Evolutionary conservation across 2,888 invertebrate species (phyloP), one percentile per base, ranked within the genome.

Genomic region (Sesia bembeciformis): DNA sequence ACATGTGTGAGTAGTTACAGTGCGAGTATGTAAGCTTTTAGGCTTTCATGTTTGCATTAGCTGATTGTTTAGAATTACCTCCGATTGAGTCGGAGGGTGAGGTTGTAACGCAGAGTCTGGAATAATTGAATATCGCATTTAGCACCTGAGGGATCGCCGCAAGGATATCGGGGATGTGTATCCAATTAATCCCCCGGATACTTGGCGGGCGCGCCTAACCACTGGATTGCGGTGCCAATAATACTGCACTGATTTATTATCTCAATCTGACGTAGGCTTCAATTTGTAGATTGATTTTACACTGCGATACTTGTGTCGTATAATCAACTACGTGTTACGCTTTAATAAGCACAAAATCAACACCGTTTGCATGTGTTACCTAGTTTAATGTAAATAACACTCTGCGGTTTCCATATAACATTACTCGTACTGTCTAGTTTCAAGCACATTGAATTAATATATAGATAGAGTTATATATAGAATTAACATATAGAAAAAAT

Each of bases 1-100:
- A 42, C 5, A 7, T 42, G 7, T 6, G 42, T 42, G 7, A 6
- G 7, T 42, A 42, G 5, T 7, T 42, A 42, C 42, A 42, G 42
- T 23, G 3, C 42, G 7, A 6, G 42, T 5, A 6, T 42, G 50
- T 39, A 38, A 50, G 38, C 50, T 39, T 39, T 50, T 46, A 46
- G 46, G 50, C 39, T 50, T 5, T 50, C 38, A 54, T 73, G 74
- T 77, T 78, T 78, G 67, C 72, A 72, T 76, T 73, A 71, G 62
- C 65, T 75, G 78, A 80, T 81, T 82, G 80, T 79, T 79, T 69
- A 70, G 64, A 68, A 67, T 70, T 71, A 68, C 71, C 70, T 38
- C 60, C 65, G 65, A 70, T 75, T 67, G 75, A 68, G 66, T 66
- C 66, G 51, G 52, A 55, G 62, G 58, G 52, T 62, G 60, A 62